Evolutionary conservation across 2,888 invertebrate species (phyloP).

Genomic region (Bembecia ichneumoniformis): DNA sequence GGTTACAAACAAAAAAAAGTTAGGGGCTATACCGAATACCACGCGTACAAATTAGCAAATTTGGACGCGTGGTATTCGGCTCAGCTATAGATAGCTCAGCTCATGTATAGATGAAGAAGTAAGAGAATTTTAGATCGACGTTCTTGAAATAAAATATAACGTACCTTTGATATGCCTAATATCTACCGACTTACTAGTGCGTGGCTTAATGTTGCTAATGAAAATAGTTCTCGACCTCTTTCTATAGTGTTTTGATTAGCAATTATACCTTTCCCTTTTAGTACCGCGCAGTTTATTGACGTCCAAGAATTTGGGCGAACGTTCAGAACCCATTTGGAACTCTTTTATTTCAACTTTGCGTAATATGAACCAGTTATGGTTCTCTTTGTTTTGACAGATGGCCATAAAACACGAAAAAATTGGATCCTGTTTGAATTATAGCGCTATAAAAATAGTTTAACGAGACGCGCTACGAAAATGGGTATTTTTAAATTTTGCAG

Average conservation of each 20-base stretch:
- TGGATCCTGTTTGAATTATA: conserved; percentile 31
- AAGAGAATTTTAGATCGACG: no score
- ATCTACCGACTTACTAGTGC: no score
- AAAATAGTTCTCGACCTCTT: background rate
- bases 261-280: conserved; percentile 45
- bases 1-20: no score
- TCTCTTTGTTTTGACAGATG: conserved; percentile 52
- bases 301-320: conserved; percentile 37
- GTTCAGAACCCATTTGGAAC: conserved; percentile 12
- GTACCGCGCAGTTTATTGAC: conserved; percentile 22
- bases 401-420: conserved; percentile 36
- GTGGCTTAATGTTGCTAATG: no score
- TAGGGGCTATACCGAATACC: no score
- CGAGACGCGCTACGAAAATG: background rate
- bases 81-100: no score
- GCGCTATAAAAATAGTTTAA: conserved; percentile 28
- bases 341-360: conserved; percentile 26
- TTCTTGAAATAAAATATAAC: no score
- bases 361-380: conserved; percentile 23
- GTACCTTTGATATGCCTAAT: no score
- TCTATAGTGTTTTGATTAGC: conserved; percentile 37
- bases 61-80: no score
- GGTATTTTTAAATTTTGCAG: conserved; percentile 19
- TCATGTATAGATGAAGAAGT: no score
- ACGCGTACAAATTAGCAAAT: no score